Percentiles rank a stretch among this genome's conserved stretches.
These are phyloP conservation scores for Dryobota labecula DNA, from an alignment of 2,888 invertebrate species.

Conservation along the genomic window DNA sequence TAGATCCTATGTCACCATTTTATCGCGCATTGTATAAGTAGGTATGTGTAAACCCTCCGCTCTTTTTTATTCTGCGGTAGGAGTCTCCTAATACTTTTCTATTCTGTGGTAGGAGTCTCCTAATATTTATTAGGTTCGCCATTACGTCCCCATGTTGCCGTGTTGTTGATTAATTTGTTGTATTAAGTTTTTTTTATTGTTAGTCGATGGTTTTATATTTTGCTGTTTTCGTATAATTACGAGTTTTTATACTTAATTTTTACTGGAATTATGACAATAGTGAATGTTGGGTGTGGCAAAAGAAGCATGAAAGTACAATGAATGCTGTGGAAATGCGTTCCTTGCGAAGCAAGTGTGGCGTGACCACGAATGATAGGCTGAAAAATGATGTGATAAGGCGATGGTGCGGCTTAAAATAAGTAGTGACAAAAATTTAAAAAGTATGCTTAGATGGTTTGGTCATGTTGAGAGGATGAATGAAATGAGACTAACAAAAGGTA, in stretches of 20 bases:
- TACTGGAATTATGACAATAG: slow-evolving; percentile 3
- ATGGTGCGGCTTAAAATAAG: too few species aligned
- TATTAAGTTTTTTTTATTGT: slow-evolving; percentile 62
- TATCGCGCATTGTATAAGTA: slow-evolving; percentile 14
- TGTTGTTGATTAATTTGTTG: slow-evolving; percentile 57
- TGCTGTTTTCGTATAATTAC: slow-evolving; percentile 27
- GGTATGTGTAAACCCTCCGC: slow-evolving; percentile 4
- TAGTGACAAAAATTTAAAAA: too few species aligned
- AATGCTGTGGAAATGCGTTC: too few species aligned
- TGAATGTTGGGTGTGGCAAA: too few species aligned
- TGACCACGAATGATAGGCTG: too few species aligned
- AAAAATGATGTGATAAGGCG: too few species aligned
- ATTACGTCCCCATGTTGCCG: slow-evolving; percentile 30
- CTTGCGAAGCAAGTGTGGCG: too few species aligned
- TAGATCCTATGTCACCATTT: not conserved
- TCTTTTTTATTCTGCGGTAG: not conserved
- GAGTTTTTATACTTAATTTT: slow-evolving; percentile 37
- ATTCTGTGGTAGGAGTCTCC: not conserved
- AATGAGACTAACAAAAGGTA: too few species aligned
- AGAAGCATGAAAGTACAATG: too few species aligned
- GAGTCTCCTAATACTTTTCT: not conserved
- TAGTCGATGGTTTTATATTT: slow-evolving; percentile 47
- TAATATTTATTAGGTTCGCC: slow-evolving; percentile 33
- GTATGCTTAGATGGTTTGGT: too few species aligned
- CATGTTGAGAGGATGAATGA: too few species aligned